Evolutionary conservation across 2,888 invertebrate genomes (phyloP).

Genomic region (Eristalis pertinax): DNA sequence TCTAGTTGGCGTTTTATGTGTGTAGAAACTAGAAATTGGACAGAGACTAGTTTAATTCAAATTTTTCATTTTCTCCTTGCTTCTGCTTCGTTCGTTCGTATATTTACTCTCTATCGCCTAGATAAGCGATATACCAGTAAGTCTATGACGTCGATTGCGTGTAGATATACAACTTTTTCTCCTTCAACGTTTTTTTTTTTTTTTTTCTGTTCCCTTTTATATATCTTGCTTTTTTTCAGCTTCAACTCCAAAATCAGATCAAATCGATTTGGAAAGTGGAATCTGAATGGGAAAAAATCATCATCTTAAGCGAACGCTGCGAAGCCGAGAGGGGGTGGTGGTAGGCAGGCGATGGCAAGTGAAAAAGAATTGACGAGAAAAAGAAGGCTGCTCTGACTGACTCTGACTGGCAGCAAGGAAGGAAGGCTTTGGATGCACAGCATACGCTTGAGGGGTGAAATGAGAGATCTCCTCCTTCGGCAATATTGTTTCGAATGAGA

Average conservation of each 20-base stretch:
- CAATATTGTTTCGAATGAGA: slow-evolving; percentile 66
- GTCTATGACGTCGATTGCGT: slow-evolving; percentile 56
- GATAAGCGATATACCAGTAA: slow-evolving; percentile 45
- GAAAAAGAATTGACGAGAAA: not conserved
- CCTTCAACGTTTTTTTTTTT: not conserved
- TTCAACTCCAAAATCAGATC: slow-evolving; percentile 52
- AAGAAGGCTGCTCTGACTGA: not conserved
- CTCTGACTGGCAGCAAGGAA: not conserved
- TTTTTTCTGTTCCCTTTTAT: not conserved
- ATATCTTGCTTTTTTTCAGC: not conserved
- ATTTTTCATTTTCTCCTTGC: not conserved
- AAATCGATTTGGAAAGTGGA: slow-evolving; percentile 63
- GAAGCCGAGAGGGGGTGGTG: not conserved
- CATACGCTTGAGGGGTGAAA: slow-evolving; percentile 33
- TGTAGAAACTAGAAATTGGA: slow-evolving; percentile 56
- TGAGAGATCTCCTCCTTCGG: slow-evolving; percentile 23
- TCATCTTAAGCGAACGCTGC: slow-evolving; percentile 2
- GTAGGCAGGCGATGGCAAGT: not conserved
- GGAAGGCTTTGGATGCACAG: slow-evolving; percentile 33
- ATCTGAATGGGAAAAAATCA: slow-evolving; percentile 51
- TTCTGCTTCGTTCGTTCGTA: not conserved
- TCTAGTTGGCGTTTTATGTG: slow-evolving; percentile 30
- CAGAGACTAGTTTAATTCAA: slow-evolving; percentile 60
- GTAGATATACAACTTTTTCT: slow-evolving; percentile 29
- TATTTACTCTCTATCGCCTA: slow-evolving; percentile 67